These are phyloP conservation scores for Pollachius pollachius DNA, from an alignment of 2,113 vertebrate genomes.

Conservation along the genomic window DNA sequence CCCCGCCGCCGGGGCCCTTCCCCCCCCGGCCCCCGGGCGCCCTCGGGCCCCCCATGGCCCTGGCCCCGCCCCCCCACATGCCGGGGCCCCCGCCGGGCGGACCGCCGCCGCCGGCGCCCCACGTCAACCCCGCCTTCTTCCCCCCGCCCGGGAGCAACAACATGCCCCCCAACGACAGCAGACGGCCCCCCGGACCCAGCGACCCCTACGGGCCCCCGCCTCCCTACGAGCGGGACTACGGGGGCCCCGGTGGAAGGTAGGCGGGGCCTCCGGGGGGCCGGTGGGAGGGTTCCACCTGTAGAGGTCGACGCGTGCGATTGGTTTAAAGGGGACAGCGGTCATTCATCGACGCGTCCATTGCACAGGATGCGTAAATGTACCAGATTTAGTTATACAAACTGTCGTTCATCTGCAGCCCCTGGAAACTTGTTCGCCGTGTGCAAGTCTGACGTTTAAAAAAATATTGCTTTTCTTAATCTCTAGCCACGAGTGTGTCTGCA, in stretches of 20 bases:
- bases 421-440: too few species aligned
- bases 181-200: slow-evolving; percentile 88
- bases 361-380: too few species aligned
- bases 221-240: slow-evolving; percentile 95
- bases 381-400: too few species aligned
- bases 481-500: too few species aligned
- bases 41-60: slow-evolving; percentile 89
- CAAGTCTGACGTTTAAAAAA: too few species aligned
- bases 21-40: slow-evolving; percentile 92
- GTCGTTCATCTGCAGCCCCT: too few species aligned
- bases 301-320: too few species aligned
- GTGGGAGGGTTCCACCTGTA: too few species aligned
- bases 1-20: slow-evolving; percentile 92
- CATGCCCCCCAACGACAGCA: slow-evolving; percentile 90
- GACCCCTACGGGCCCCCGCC: slow-evolving; percentile 94
- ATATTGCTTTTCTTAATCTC: too few species aligned
- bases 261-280: too few species aligned
- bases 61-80: slow-evolving; percentile 96
- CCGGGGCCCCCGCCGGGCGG: slow-evolving; percentile 94
- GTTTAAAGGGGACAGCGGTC: too few species aligned
- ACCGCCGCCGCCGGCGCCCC: slow-evolving; percentile 94
- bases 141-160: slow-evolving; percentile 93
- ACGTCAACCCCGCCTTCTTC: slow-evolving; percentile 98
- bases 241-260: slow-evolving; percentile 94
- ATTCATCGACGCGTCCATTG: too few species aligned